Evolutionary conservation across 2,797 vertebrate species (phyloP).

Genomic region (Florisuga fusca): DNA sequence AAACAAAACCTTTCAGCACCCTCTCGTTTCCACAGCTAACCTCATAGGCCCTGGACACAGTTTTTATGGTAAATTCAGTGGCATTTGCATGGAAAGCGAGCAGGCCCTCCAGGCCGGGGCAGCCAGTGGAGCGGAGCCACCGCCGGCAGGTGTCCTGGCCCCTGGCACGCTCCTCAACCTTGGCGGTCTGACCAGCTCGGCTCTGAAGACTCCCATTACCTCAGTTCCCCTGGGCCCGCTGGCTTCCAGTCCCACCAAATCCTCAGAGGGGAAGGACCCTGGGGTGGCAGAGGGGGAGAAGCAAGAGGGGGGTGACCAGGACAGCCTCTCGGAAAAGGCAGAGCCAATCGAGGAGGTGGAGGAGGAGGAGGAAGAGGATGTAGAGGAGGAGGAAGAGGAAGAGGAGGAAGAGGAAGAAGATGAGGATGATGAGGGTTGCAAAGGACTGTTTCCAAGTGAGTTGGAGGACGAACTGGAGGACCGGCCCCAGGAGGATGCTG

Average conservation of each 20-base stretch:
- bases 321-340: conserved; percentile 78
- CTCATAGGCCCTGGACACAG: conserved; percentile 96
- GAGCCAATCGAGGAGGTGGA: conserved; percentile 85
- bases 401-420: conserved; percentile 85
- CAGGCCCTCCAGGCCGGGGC: conserved; percentile 84
- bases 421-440: conserved; percentile 86
- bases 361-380: conserved; percentile 82
- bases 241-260: conserved; percentile 91
- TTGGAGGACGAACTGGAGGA: conserved; percentile 93
- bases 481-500: conserved; percentile 84
- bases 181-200: conserved; percentile 88
- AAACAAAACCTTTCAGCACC: conserved; percentile 94
- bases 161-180: conserved; percentile 89
- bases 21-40: conserved; percentile 89
- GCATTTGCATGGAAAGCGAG: conserved; percentile 93
- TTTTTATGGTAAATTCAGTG: conserved; percentile 99
- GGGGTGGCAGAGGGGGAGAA: conserved; percentile 77
- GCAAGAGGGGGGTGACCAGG: conserved; percentile 72
- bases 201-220: conserved; percentile 89
- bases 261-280: conserved; percentile 85
- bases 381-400: conserved; percentile 84
- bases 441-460: conserved; percentile 88
- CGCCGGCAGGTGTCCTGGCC: conserved; percentile 83
- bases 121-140: conserved; percentile 67
- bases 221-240: conserved; percentile 88